phyloP scores from a whole-genome alignment of 2,797 vertebrate genomes.

The Florisuga fusca region DNA sequence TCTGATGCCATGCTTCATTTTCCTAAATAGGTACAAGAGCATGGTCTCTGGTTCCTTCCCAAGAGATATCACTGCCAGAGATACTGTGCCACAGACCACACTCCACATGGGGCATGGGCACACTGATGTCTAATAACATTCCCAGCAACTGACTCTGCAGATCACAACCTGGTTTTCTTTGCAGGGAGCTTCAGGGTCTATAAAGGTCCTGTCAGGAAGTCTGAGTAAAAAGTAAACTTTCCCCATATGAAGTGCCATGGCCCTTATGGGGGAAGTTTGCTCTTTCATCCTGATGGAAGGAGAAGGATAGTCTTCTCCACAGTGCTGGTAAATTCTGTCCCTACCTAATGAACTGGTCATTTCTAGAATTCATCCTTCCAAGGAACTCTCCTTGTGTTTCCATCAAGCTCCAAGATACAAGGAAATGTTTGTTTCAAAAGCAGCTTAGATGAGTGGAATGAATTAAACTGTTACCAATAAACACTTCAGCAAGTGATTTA shows the following conservation, averaged over 20 bases:
- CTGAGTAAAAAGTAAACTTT: background rate
- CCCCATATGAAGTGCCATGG: background rate
- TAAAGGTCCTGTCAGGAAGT: background rate
- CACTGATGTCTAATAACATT: background rate
- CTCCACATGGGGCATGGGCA: background rate
- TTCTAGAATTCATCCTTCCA: background rate
- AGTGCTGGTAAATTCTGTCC: background rate
- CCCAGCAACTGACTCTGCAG: background rate
- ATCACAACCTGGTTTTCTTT: background rate
- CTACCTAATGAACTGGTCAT: background rate
- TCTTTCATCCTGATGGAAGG: background rate
- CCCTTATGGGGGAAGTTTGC: background rate
- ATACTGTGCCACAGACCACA: background rate
- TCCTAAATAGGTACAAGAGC: background rate
- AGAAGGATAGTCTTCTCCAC: background rate
- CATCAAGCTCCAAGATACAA: background rate
- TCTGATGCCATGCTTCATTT: background rate
- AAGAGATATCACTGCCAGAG: background rate
- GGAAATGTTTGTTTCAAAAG: slow-evolving; percentile 46
- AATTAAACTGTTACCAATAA: slow-evolving; percentile 64
- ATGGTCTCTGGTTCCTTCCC: background rate
- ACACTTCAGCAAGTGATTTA: slow-evolving; percentile 73
- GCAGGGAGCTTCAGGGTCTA: background rate
- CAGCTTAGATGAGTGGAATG: slow-evolving; percentile 58
- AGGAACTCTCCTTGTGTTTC: background rate